Percentiles rank a stretch among this genome's conserved stretches.
phyloP scores from a whole-genome alignment of 35 echinoderm and acorn worm genomes.

The Lytechinus pictus region DNA sequence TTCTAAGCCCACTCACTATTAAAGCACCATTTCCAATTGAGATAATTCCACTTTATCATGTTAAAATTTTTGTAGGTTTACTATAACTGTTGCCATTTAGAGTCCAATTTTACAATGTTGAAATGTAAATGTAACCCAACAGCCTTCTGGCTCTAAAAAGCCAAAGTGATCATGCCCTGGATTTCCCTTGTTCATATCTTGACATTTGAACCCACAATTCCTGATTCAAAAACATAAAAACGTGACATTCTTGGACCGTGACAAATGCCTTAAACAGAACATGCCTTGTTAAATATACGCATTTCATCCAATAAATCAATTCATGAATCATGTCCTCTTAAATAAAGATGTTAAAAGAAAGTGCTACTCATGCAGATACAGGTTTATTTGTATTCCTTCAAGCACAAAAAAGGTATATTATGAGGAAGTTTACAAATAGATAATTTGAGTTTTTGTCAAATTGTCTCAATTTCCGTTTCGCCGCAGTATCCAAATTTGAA shows the following conservation, averaged over 20 bases:
- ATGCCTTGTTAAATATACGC: background rate
- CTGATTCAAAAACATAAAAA: background rate
- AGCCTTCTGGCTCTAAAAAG: background rate
- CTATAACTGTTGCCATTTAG: no score
- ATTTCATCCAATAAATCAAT: conserved; percentile 5
- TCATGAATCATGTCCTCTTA: background rate
- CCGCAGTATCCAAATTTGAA: background rate
- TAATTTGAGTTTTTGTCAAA: background rate
- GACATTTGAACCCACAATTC: background rate
- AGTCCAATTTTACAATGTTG: no score
- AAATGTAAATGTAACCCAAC: background rate
- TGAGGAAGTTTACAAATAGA: background rate
- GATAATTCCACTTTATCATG: no score
- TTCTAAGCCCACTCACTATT: background rate
- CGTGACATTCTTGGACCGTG: conserved; percentile 8
- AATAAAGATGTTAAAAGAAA: background rate
- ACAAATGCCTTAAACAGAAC: conserved; percentile 11
- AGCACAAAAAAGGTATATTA: background rate
- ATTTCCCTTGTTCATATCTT: background rate
- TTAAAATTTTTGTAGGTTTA: no score
- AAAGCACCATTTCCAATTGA: no score
- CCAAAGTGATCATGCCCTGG: background rate
- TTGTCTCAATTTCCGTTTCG: background rate
- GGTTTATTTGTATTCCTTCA: background rate
- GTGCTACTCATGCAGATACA: background rate